phyloP scores from a whole-genome alignment of 2,888 invertebrate genomes.

The Ypsolopha scabrella region DNA sequence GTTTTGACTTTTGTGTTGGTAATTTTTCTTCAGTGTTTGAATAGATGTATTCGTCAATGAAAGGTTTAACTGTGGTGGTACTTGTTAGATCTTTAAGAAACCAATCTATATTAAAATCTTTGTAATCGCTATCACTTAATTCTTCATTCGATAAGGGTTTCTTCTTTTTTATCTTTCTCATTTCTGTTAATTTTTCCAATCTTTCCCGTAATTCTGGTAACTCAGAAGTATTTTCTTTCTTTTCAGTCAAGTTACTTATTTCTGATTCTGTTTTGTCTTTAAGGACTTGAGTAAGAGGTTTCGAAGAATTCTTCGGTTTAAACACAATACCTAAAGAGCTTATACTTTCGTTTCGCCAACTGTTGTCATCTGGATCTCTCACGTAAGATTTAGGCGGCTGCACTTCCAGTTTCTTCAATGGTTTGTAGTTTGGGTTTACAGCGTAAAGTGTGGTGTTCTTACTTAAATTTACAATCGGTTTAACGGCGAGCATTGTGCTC shows the following conservation, averaged over 20 bases:
- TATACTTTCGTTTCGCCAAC: constrained; percentile 62
- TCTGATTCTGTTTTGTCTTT: constrained; percentile 57
- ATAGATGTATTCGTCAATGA: too few relatives aligned
- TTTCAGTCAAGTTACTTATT: constrained; percentile 33
- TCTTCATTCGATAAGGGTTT: constrained; percentile 12
- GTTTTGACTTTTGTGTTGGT: too few relatives aligned
- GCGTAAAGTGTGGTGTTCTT: constrained; percentile 34
- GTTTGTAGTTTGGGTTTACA: constrained; percentile 47
- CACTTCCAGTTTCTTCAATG: constrained; percentile 52
- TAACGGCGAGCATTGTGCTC: constrained; percentile 26
- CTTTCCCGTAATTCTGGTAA: constrained; percentile 43
- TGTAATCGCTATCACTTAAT: constrained; percentile 6
- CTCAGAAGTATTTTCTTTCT: constrained; percentile 28
- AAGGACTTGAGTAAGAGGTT: constrained; percentile 53
- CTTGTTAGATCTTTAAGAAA: too few relatives aligned
- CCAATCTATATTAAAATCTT: constrained; percentile 7
- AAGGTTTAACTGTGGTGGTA: too few relatives aligned
- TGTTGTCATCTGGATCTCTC: constrained; percentile 57
- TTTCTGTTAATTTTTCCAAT: constrained; percentile 54
- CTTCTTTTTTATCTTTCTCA: constrained; percentile 50
- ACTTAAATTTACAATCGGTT: constrained; percentile 23
- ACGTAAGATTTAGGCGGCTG: constrained; percentile 41
- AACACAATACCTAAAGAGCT: constrained; percentile 60
- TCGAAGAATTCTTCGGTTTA: constrained; percentile 55
- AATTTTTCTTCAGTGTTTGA: too few relatives aligned